These are phyloP conservation scores for Dicrostonyx torquatus DNA, from an alignment of 2,797 vertebrate genomes.

Conservation along the genomic window DNA sequence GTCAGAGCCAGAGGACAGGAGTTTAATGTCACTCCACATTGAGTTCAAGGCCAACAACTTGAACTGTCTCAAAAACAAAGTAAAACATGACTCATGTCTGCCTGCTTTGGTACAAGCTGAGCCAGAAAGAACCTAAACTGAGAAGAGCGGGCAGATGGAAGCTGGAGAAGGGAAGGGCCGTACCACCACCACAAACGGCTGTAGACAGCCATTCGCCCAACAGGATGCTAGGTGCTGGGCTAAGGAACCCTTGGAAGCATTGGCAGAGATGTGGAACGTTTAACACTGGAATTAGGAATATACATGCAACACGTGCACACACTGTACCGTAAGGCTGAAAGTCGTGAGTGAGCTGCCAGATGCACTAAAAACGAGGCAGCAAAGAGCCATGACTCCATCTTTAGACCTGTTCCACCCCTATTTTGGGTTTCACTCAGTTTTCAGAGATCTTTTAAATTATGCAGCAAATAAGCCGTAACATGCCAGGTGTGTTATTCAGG, in stretches of 20 bases:
- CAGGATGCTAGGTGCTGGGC: neutral
- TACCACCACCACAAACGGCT: neutral
- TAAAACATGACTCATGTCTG: neutral
- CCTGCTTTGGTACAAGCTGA: neutral
- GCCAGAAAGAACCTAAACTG: neutral
- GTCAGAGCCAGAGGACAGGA: neutral
- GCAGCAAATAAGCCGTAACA: neutral
- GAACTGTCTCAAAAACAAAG: neutral
- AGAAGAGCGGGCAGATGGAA: neutral
- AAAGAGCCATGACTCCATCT: neutral
- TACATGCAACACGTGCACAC: neutral
- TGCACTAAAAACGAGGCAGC: neutral
- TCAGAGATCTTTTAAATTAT: neutral
- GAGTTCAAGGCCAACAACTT: neutral
- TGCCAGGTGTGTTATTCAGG: neutral
- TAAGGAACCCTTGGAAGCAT: neutral
- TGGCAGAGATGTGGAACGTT: neutral
- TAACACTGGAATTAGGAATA: neutral
- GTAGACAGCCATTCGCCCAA: neutral
- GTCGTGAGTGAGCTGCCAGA: neutral
- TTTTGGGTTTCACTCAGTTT: neutral
- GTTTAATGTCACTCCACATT: neutral
- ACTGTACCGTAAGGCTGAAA: neutral
- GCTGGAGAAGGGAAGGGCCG: neutral
- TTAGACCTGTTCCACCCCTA: neutral